Evolutionary conservation across 2,113 vertebrate genomes (phyloP), one percentile per base, ranked within the genome.

Genomic region (Megaceryle torquata): DNA sequence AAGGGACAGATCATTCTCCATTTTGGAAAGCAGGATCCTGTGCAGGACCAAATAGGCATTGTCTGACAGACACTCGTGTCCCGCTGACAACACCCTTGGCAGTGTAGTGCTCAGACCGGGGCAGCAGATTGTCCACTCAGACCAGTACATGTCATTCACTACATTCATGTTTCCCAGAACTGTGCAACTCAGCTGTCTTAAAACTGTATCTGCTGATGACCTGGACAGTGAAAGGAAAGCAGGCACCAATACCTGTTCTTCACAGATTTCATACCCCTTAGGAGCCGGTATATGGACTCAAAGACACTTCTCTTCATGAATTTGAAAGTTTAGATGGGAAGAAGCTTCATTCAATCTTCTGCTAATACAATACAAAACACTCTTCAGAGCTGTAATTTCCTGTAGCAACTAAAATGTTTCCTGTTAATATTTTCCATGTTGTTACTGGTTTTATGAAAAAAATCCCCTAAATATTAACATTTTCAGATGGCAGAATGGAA

Each of bases 391-490:
- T 90, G 94, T 95, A 96, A 96, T 97, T 97, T 96, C 96, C 96
- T 96, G 94, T 26, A 93, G 89, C 91, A 97, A 94, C 96, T 76
- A 90, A 93, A 91, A 91, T 80, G 94, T 78, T 97, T 97, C 95
- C 93, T 95, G 91, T 96, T 96, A 96, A 97, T 96, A 97, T 88
- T 96, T 96, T 93, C 95, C 91, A 92, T 65, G 79, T 88, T 96
- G 94, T 86, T 93, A 92, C 70, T 64, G 71, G 17, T 91, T 94
- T 93, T 95, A 83, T 89, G 89, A 92, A 96, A 90, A 51, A 53
- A 56, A 82, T 48, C 56, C 65, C 28, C 57, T 44, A 93, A 93
- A 95, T 93, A 96, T 91, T 93, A 95, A 77, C 87, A 86, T 90
- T 94, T 94, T 96, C 94, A 95, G 68, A 92, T 60, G 79, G 82